Conservation (phyloP, 2,113 vertebrate species). For the Osmerus mordax region DNA sequence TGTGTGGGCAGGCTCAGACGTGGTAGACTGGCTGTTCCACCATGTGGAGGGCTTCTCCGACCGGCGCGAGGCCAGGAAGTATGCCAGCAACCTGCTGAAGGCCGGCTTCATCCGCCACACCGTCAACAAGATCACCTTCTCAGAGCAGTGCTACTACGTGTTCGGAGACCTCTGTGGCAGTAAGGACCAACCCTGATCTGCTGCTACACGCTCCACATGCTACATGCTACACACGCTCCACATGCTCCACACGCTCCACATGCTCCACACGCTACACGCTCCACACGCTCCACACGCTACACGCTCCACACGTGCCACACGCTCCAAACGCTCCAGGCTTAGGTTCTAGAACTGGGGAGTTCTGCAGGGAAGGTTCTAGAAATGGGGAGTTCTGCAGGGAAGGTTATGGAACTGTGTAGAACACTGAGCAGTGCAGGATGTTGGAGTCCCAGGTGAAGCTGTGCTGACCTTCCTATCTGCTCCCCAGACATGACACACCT, state of each 20-base stretch:
- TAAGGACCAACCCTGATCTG: conserved; percentile 44
- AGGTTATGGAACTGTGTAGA: too few relatives aligned
- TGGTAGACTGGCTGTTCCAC: conserved; percentile 98
- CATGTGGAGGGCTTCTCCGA: conserved; percentile 97
- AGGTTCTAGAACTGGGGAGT: too few relatives aligned
- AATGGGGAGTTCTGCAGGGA: too few relatives aligned
- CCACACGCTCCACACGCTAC: too few relatives aligned
- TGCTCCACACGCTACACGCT: too few relatives aligned
- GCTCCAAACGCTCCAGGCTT: too few relatives aligned
- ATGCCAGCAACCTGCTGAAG: conserved; percentile 97
- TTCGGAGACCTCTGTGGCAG: conserved; percentile 75
- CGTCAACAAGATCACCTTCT: conserved; percentile 99
- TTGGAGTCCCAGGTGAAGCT: too few relatives aligned
- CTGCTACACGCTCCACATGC: background rate
- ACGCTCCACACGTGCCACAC: too few relatives aligned
- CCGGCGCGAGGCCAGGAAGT: conserved; percentile 93
- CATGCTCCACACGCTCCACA: too few relatives aligned
- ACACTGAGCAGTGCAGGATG: too few relatives aligned
- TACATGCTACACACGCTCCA: too few relatives aligned
- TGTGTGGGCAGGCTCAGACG: conserved; percentile 84
- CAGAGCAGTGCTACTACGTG: conserved; percentile 97
- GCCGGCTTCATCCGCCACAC: conserved; percentile 97
- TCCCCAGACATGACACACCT: conserved; percentile 90
- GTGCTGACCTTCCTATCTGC: background rate
- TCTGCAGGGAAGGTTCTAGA: too few relatives aligned